Evolutionary conservation across 2,113 vertebrate genomes (phyloP), one percentile per base, ranked within the genome.

Genomic region (Blennius ocellaris): DNA sequence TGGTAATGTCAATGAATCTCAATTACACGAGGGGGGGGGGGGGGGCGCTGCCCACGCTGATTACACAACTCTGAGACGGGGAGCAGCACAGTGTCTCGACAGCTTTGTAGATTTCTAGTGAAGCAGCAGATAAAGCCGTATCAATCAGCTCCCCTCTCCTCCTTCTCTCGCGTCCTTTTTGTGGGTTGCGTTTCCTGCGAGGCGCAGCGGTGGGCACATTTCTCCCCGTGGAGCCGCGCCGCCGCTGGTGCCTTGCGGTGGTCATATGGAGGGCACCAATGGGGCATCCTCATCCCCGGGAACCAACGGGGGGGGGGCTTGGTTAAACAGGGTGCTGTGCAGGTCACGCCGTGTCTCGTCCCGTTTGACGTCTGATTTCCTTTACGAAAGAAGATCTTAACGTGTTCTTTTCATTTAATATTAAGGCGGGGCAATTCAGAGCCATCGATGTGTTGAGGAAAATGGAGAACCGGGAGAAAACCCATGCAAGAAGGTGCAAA

Each of bases 351-450:
- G 40, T 52, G 36, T 77, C 30, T 80, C 61, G 49, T 62, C 65
- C 48, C 61, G 62, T 66, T 72, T 73, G 56, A 70, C 54, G 59
- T 55, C 69, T 60, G 65, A 78, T 59, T 63, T 69, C 38, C 80
- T 82, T 76, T 78, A 89, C 75, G 86, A 76, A 89, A 83, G 67
- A 30, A 30, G 21, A 30, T 30, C 21, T 30, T 30, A 30, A 30
- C 21, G 4, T 30, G 21, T 30, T 30, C 21, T 30, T 30, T 30
- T 30, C 21, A 30, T 30, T 30, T 30, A 4, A 30, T 30, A 30
- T 30, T 30, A 30, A 30, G 21, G 21, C 21, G 4, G 21, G 21
- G 21, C 21, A 30, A 30, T 30, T 30, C 21, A 30, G 21, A 30
- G 21, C 21, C 21, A 30, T 4, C 21, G 21, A 30, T 30, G 21